Base-by-base conservation (phyloP, 2,113 vertebrate species). In the Ptychochromis oligacanthus region DNA sequence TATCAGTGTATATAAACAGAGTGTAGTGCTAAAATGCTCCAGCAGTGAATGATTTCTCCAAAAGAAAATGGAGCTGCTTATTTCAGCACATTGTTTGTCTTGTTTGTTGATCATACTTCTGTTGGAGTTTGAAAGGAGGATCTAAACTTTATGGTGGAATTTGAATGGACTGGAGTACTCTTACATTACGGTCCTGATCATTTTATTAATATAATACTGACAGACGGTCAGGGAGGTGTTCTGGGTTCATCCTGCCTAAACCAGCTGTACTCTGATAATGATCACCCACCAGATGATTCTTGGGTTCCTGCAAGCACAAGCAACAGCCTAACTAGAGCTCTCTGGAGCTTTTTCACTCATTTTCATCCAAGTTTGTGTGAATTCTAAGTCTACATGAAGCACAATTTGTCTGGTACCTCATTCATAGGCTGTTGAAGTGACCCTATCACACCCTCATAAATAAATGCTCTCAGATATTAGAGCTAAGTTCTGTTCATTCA, bases 391-490 rank as follows among this genome's bases (percentile, higher is more conserved):
- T 31, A 31, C 28, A 31, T 31, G 28, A 31, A 31, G 2, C 4
- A 31, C 28, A 31, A 31, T 31, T 31, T 31, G 28, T 31, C 28
- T 31, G 28, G 28, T 31, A 31, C 28, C 28, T 31, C 28, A 31
- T 14, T 28, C 28, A 3, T 17, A 14, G 28, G 26, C 26, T 59
- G 28, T 31, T 31, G 28, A 31, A 31, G 2, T 31, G 28, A 31
- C 28, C 28, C 28, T 31, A 31, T 31, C 28, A 31, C 13, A 28
- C 0, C 7, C 57, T 59, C 24, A 28, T 14, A 2, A 28, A 59
- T 5, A 31, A 59, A 28, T 0, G 24, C 0, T 59, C 26, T 28
- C 14, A 28, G 57, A 9, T 60, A 60, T 58, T 12, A 24, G 15
- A 60, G 17, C 12, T 20, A 60, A 20, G 20, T 61, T 11, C 13